Evolutionary conservation across 2,797 vertebrate species (phyloP).

Genomic region (Danio tinwini): DNA sequence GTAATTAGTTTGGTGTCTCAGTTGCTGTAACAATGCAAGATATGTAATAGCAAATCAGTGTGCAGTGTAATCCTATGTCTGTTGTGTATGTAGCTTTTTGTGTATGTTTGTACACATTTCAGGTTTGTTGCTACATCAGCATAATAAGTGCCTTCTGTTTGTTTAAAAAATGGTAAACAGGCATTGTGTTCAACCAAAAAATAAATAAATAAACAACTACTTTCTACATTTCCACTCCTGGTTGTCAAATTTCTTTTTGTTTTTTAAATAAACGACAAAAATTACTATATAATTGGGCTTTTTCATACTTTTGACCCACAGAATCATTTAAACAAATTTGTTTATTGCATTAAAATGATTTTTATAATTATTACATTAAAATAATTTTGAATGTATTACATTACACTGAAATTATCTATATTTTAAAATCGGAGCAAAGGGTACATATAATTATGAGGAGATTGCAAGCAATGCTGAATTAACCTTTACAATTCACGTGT

Average conservation of each 20-base stretch:
- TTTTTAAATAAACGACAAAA: slow-evolving; percentile 52
- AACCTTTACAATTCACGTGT: no score
- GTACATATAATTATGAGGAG: no score
- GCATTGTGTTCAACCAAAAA: slow-evolving; percentile 26
- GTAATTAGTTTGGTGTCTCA: neutral
- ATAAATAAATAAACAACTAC: no score
- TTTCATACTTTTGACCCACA: neutral
- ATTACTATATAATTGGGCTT: slow-evolving; percentile 21
- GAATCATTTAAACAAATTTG: neutral
- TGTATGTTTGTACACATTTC: neutral
- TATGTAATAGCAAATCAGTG: neutral
- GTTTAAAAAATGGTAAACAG: slow-evolving; percentile 4
- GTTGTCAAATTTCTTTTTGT: slow-evolving; percentile 30
- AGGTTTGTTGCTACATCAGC: neutral
- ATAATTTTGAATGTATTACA: no score
- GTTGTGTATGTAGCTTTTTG: neutral
- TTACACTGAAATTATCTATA: no score
- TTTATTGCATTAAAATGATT: no score
- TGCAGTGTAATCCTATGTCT: neutral
- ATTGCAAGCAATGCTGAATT: no score
- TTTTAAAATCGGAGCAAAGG: no score
- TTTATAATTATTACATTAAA: no score
- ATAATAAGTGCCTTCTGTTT: slow-evolving; percentile 17
- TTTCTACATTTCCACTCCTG: slow-evolving; percentile 47
- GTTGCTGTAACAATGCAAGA: neutral